Evolutionary conservation across 1,140 invertebrate species (phyloP).

Genomic region (Scaptomyza hsui): DNA sequence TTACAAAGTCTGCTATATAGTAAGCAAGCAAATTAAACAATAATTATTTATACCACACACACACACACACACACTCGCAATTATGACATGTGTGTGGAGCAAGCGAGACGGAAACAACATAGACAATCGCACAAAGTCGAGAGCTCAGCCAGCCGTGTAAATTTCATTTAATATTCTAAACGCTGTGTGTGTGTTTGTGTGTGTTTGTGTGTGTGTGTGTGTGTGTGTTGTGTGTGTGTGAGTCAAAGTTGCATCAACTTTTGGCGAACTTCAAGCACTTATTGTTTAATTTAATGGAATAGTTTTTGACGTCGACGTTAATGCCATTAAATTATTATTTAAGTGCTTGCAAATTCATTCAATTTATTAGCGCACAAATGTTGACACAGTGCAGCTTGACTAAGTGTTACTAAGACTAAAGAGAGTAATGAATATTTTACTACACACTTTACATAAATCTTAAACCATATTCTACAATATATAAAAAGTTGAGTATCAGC

Average conservation of each 20-base stretch:
- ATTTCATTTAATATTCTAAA: conserved; percentile 73
- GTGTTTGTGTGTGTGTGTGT: conserved; percentile 19
- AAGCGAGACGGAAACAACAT: conserved; percentile 47
- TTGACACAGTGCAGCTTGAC: conserved; percentile 25
- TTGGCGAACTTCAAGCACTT: conserved; percentile 68
- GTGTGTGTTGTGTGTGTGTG: conserved; percentile 28
- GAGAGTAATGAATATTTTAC: too few relatives aligned
- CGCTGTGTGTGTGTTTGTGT: conserved; percentile 15
- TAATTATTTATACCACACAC: conserved; percentile 68
- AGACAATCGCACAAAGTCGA: conserved; percentile 19
- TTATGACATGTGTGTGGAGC: conserved; percentile 32
- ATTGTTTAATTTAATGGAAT: conserved; percentile 74
- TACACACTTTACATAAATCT: too few relatives aligned
- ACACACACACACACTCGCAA: conserved; percentile 39
- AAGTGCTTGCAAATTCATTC: conserved; percentile 69
- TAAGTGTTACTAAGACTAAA: conserved; percentile 3
- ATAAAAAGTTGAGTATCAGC: too few relatives aligned
- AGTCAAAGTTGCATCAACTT: conserved; percentile 57
- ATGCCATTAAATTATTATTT: conserved; percentile 76
- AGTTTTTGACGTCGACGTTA: conserved; percentile 42
- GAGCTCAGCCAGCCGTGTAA: conserved; percentile 53
- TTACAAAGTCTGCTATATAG: conserved; percentile 41
- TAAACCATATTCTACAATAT: too few relatives aligned
- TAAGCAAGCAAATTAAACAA: conserved; percentile 71
- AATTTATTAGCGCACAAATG: conserved; percentile 62